Evolutionary conservation across 1,140 invertebrate species (phyloP), one percentile per base, ranked within the genome.

Genomic region (Brachionus sp.): DNA sequence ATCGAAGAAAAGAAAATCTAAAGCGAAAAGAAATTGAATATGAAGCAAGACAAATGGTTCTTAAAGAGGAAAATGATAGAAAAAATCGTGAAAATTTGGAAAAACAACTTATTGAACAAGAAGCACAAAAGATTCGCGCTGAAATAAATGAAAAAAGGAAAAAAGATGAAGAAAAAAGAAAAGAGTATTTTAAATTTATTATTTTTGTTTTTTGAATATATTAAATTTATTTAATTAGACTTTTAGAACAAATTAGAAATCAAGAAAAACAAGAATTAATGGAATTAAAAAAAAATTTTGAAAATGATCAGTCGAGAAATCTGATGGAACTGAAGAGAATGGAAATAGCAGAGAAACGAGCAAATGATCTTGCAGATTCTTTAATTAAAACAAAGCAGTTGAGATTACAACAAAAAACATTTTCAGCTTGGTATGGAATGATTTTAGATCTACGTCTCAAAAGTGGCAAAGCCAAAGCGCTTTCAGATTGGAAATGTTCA

Each of bases 351-450:
- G 80, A 82, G 68, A 82, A 82, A 68, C 37, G 80, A 46, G 57
- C 57, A 5, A 66, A 82, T 35, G 57, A 66, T 16, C 46, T 82
- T 1, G 62, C 42, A 25, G 80, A 82, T 29, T 44, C 57, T 46
- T 68, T 82, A 25, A 19, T 82, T 35, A 66, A 57, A 68, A 33
- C 50, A 39, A 82, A 68, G 13, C 13, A 39, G 9, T 19, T 82
- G 29, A 82, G 42, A 35, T 5, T 84, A 33, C 75, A 87, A 5
- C 87, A 88, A 42, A 84, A 84, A n/a, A 85, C 86, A 84, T 88
- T 89, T 83, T 87, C 86, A 16, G 85, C 86, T 10, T 89, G 88
- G 88, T 88, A 88, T 82, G 85, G 86, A 57, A 25, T 88, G 1
- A 86, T 88, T 25, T 33, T 89, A 64, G 85, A 88, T 16, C 84